Conservation (phyloP, 2,113 vertebrate species). For the Emydura subglobosa region DNA sequence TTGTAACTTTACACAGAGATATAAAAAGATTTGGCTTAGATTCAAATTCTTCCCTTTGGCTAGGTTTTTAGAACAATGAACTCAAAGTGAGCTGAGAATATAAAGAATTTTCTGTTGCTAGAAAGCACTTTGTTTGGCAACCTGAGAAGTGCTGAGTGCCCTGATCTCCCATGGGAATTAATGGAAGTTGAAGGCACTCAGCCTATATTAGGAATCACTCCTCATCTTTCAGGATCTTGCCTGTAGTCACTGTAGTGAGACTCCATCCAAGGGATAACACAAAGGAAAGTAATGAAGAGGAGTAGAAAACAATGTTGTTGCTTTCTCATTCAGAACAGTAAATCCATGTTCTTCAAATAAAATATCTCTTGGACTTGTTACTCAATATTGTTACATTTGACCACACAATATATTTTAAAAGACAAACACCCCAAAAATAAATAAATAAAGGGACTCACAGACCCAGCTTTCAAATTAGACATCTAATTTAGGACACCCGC, state of each 20-base stretch:
- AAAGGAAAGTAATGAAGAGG: not conserved
- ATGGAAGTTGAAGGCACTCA: not conserved
- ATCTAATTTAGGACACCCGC: not conserved
- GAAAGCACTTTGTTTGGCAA: not conserved
- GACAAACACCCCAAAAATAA: not conserved
- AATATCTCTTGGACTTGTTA: not conserved
- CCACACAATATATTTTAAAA: not conserved
- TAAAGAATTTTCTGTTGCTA: not conserved
- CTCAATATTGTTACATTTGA: not conserved
- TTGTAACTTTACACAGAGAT: not conserved
- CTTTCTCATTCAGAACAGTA: slow-evolving; percentile 9
- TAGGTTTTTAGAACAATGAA: not conserved
- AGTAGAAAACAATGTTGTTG: not conserved
- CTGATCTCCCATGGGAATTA: not conserved
- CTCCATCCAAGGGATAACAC: not conserved
- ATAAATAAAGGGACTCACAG: not conserved
- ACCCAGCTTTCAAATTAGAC: not conserved
- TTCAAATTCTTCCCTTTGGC: not conserved
- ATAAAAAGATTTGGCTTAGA: not conserved
- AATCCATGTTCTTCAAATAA: not conserved
- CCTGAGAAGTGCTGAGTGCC: not conserved
- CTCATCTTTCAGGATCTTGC: not conserved
- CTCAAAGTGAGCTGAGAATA: not conserved
- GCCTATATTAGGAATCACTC: not conserved
- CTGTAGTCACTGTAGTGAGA: not conserved